Evolutionary conservation across 2,797 vertebrate species (phyloP), one percentile per base, ranked within the genome.

Genomic region (Sus cebifrons): DNA sequence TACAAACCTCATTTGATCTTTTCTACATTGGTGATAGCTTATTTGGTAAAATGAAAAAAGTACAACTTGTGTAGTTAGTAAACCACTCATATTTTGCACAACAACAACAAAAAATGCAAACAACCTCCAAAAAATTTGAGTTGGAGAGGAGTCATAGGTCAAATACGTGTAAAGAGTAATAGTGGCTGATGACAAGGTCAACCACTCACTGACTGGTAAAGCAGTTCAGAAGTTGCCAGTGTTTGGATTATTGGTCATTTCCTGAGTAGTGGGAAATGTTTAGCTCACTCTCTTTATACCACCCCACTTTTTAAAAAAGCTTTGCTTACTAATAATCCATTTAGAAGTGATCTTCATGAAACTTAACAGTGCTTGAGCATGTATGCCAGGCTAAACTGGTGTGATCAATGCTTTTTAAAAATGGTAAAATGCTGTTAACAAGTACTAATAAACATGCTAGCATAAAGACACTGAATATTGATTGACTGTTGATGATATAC

Each of bases 181-280:
- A 44, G 75, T 84, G 49, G 77, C 68, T 73, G 40, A 27, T 64
- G 40, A 27, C 60, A 71, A 73, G 7, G 62, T 32, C 70, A 86
- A 89, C 49, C 56, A 36, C 40, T 77, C 71, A 15, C 64, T 58
- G 64, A 60, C 64, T 79, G 13, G 13, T 15, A 60, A 32, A 62
- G 71, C 78, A 32, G 18, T 49, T 94, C 84, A 14, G 29, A 82
- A 83, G 49, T 79, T 32, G 64, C 65, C 18, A 29, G 13, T 89
- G 62, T 84, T 86, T 94, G 49, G 70, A 64, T 88, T 86, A 62
- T 2, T 75, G 87, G 29, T 58, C 85, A 86, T 84, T 97, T 97
- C 96, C 94, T 83, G 32, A 40, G 20, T 58, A 77, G 67, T 88
- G 32, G 87, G 52, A 91, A 90, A 40, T 52, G 52, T 85, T 6